Conservation (phyloP, 53 echinoderm and acorn worm species). For the Mesocentrotus franciscanus region DNA sequence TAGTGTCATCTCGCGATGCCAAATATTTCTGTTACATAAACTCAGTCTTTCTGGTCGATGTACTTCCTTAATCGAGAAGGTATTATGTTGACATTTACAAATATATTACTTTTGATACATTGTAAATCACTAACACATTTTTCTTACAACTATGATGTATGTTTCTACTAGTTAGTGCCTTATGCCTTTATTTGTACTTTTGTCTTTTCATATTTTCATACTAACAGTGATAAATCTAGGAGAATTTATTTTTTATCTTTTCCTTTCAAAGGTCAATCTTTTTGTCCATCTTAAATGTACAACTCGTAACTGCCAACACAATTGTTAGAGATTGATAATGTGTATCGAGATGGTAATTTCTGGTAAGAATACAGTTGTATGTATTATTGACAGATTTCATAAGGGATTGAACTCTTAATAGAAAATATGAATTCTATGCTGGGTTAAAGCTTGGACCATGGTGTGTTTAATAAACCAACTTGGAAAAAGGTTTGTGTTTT, state of each 20-base stretch:
- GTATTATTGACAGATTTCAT: neutral
- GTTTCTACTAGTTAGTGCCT: slow-evolving; percentile 16
- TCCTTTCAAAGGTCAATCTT: neutral
- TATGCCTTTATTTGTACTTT: neutral
- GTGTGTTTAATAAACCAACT: neutral
- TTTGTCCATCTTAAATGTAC: neutral
- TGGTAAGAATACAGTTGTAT: neutral
- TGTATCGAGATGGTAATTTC: neutral
- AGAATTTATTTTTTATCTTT: neutral
- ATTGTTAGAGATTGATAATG: too few relatives aligned
- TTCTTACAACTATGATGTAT: neutral
- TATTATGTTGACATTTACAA: neutral
- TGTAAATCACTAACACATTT: neutral
- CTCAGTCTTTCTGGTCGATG: neutral
- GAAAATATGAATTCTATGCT: neutral
- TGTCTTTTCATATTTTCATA: neutral
- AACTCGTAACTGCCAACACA: neutral
- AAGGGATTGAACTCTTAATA: neutral
- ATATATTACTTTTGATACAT: neutral
- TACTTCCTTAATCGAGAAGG: neutral
- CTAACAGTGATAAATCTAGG: neutral
- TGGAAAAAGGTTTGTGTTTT: neutral
- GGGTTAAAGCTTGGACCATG: neutral
- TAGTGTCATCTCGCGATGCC: neutral
- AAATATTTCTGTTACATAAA: neutral